Percentiles rank a stretch among this genome's conserved stretches.
Evolutionary conservation across 2,113 vertebrate genomes (phyloP).

Genomic region (Gobiocypris rarus): DNA sequence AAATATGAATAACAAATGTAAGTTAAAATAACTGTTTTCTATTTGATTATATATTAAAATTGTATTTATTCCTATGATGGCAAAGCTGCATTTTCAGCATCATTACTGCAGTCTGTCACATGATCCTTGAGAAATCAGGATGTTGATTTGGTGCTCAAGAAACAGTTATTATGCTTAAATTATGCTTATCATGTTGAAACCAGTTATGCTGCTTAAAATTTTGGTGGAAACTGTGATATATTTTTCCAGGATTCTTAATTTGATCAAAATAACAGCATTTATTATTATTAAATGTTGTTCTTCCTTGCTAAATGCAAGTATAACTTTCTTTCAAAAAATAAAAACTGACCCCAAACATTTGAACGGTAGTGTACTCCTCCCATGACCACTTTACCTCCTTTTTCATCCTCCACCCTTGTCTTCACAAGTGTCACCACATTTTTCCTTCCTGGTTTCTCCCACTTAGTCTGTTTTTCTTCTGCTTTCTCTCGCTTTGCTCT

Average conservation of each 20-base stretch:
- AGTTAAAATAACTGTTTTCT: background rate
- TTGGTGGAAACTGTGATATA: no score
- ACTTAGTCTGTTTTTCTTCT: background rate
- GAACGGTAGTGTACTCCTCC: background rate
- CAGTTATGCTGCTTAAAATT: no score
- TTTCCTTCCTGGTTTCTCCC: constrained; percentile 11
- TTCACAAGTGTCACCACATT: background rate
- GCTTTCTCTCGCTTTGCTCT: background rate
- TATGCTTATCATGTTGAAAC: no score
- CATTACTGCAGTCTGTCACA: background rate
- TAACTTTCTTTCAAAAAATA: background rate
- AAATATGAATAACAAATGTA: background rate
- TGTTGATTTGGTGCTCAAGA: background rate
- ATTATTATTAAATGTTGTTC: background rate
- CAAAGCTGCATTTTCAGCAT: background rate
- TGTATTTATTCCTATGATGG: background rate
- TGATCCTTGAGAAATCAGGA: background rate
- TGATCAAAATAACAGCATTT: background rate
- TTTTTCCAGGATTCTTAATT: no score
- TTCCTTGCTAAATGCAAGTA: background rate
- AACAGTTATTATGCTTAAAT: no score
- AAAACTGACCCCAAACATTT: background rate
- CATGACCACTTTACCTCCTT: background rate
- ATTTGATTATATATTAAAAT: background rate
- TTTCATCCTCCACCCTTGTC: background rate